Evolutionary conservation across 1,140 invertebrate genomes (phyloP), one percentile per base, ranked within the genome.

Genomic region (Aphaenogaster floridana): DNA sequence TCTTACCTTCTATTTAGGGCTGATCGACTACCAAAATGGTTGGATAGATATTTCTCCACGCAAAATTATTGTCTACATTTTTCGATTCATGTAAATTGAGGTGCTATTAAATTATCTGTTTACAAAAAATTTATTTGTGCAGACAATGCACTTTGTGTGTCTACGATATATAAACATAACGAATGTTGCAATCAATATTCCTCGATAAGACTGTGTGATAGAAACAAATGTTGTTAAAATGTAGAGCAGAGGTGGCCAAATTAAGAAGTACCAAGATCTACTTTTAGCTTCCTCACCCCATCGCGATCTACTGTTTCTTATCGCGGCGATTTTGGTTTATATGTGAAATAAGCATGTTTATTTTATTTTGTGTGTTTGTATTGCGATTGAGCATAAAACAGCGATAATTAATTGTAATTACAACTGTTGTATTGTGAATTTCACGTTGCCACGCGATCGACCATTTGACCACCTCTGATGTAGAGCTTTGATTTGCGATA

Each of bases 21-120:
- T 15, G 72, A 79, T 86, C 61, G 61, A 59, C 13, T 34, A 34
- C 4, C 21, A 54, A 50, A 78, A 66, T n/a, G 21, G 13, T 79
- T 45, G 21, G 8, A 50, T 61, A 48, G 15, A 71, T 57, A 3
- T 45, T 59, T 59, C 13, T 72, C 36, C 34, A 11, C 17, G 39
- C 17, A 36, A 71, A 48, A 81, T 69, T 15, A n/a, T 6, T 48
- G 6, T 57, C 11, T 68, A 7, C 17, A 59, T n/a, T 83, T 83
- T 72, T 3, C 3, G 28, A 11, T 71, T 57, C 7, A 15, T 21
- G 9, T 42, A 57, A 15, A 78, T 36, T 2, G 17, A 15, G 3
- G 54, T 42, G 7, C 6, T 15, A n/a, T 61, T 64, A 34, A 42
- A 36, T 42, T 15, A 42, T 28, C 13, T 63, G 9, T 34, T 34